phyloP scores from a whole-genome alignment of 2,888 invertebrate species.

The Unio pictorum region DNA sequence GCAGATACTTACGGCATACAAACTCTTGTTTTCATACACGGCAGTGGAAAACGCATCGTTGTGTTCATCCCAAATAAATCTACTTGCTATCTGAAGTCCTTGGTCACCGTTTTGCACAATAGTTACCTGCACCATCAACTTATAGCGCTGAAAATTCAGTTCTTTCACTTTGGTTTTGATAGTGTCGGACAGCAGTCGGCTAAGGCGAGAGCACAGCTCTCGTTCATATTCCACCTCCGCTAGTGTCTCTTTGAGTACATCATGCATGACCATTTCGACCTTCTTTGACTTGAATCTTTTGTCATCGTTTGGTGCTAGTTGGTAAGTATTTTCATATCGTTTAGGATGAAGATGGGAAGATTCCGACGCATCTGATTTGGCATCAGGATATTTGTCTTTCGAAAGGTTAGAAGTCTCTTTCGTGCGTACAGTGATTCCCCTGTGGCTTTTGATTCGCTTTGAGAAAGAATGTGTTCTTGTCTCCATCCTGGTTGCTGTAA shows the following conservation, averaged over 20 bases:
- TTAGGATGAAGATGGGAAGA: too few relatives aligned
- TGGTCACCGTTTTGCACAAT: conserved; percentile 47
- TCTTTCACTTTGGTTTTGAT: conserved; percentile 46
- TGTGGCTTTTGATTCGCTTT: too few relatives aligned
- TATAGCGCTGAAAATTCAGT: conserved; percentile 45
- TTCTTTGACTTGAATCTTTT: conserved; percentile 29
- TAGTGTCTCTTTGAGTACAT: conserved; percentile 30
- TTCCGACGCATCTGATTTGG: too few relatives aligned
- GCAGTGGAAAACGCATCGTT: conserved; percentile 46
- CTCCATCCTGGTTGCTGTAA: too few relatives aligned
- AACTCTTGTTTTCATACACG: conserved; percentile 32
- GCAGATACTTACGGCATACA: conserved; percentile 50
- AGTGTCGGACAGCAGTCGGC: conserved; percentile 38
- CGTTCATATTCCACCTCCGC: conserved; percentile 38
- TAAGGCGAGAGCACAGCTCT: conserved; percentile 34
- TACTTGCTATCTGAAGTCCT: conserved; percentile 42
- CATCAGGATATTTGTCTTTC: too few relatives aligned
- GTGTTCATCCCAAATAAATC: conserved; percentile 49
- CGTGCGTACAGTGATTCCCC: too few relatives aligned
- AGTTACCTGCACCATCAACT: conserved; percentile 47
- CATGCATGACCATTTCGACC: conserved; percentile 39
- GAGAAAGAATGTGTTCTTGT: too few relatives aligned
- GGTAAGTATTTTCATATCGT: conserved; percentile 37
- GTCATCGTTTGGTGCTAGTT: conserved; percentile 33
- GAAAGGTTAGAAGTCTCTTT: too few relatives aligned